Conservation (phyloP, 2,888 invertebrate genomes). For the Acronicta aceris region DNA sequence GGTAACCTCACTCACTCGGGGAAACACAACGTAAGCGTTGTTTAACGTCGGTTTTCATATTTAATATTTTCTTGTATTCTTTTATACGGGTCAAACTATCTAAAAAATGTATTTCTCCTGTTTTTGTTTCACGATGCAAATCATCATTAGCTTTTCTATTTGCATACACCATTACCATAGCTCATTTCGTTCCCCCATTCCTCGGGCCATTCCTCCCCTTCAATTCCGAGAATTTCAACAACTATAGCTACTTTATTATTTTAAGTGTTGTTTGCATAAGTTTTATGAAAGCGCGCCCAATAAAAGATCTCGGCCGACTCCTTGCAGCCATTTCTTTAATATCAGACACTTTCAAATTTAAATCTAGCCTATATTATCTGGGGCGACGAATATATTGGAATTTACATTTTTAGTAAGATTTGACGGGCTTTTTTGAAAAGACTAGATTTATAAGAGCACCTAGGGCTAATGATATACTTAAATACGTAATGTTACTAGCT, state of each 20-base stretch:
- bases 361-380: slow-evolving; percentile 48
- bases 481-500: too few species aligned
- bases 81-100: background rate
- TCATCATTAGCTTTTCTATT: slow-evolving; percentile 10
- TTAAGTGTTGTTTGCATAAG: slow-evolving; percentile 64
- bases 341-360: slow-evolving; percentile 60
- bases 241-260: slow-evolving; percentile 63
- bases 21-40: too few species aligned
- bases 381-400: slow-evolving; percentile 31
- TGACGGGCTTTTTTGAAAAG: background rate
- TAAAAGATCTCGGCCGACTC: slow-evolving; percentile 47
- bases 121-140: background rate
- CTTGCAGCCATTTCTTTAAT: slow-evolving; percentile 57
- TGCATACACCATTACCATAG: slow-evolving; percentile 19
- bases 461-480: too few species aligned
- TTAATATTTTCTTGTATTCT: too few species aligned
- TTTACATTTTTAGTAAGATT: slow-evolving; percentile 8
- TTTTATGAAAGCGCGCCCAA: slow-evolving; percentile 60
- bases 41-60: too few species aligned
- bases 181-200: slow-evolving; percentile 19
- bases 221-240: slow-evolving; percentile 36
- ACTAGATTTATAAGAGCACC: too few species aligned
- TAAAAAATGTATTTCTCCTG: slow-evolving; percentile 1
- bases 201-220: slow-evolving; percentile 22
- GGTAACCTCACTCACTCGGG: too few species aligned